Percentiles rank a stretch among this genome's conserved stretches.
Evolutionary conservation across 2,797 vertebrate species (phyloP).

Genomic region (Threskiornis aethiopicus): DNA sequence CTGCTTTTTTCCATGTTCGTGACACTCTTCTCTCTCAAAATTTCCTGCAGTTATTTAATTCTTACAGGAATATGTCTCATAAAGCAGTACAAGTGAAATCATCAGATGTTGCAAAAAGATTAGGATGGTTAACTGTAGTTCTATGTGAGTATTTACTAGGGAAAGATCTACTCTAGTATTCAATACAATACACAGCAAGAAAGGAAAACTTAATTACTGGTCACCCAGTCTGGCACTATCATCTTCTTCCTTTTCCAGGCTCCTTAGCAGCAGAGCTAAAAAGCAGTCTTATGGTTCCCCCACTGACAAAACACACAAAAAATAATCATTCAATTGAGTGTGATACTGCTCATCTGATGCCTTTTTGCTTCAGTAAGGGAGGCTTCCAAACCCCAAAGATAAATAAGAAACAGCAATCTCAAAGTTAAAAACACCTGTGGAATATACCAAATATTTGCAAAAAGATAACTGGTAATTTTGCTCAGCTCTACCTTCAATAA

Average conservation of each 20-base stretch:
- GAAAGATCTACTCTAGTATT: neutral
- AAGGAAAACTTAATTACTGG: neutral
- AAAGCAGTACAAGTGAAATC: neutral
- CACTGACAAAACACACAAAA: neutral
- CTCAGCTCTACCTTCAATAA: neutral
- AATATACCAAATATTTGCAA: neutral
- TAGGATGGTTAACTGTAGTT: neutral
- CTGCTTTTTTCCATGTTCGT: neutral
- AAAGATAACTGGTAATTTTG: neutral
- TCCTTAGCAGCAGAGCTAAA: neutral
- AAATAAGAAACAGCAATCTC: neutral
- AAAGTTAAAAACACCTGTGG: neutral
- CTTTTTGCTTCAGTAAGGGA: neutral
- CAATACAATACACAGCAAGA: neutral
- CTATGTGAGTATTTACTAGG: neutral
- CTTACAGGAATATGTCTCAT: neutral
- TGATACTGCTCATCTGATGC: neutral
- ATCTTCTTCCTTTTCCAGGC: neutral
- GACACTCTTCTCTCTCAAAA: neutral
- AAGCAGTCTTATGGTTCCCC: neutral
- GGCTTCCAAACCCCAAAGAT: neutral
- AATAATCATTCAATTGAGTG: neutral
- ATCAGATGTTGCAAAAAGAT: neutral
- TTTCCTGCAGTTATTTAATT: neutral
- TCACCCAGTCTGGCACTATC: neutral